Evolutionary conservation across 1,140 invertebrate genomes (phyloP), one percentile per base, ranked within the genome.

Genomic region (Macrotrachela quadricornifera): DNA sequence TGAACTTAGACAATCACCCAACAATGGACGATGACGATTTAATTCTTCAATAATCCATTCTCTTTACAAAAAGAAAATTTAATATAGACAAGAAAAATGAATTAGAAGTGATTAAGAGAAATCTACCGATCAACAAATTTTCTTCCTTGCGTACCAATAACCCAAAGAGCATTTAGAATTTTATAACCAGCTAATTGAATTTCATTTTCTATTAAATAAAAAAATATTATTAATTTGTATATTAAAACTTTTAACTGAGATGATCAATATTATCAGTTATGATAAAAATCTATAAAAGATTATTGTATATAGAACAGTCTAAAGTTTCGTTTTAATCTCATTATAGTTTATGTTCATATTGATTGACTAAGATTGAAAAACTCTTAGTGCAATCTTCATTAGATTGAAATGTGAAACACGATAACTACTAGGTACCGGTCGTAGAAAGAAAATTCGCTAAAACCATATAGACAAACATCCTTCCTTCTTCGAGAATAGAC

Each of bases 121-220:
- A 4, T 4, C 8, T 30, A 30, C 21, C 21, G 41, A 21, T 30
- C 16, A 38, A 54, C 58, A 46, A 68, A 64, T 63, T 64, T 49
- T 63, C 56, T 38, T 61, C 60, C 57, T 50, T 60, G 62, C 2
- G 68, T 70, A 51, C 71, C 66, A 17, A 95, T 67, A 6, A 81
- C 82, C 65, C 90, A 96, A 0, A 99, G 67, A 4, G 85, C 85
- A 51, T 85, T 83, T 1, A 99, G 67, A 68, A 97, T 94, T 69
- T 94, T 94, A 67, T 97, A 97, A 0, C 88, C 91, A 1, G 91
- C 90, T 13, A 97, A 84, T 76, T 99, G 92, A 61, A 97, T 90
- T 69, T 99, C 92, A 67, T 94, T 30, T 30, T 30, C 21, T 30
- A 30, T 30, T 30, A 4, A 30, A 30, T 8, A 30, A 30, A 30